Percentiles rank a stretch among this genome's conserved stretches.
These are phyloP conservation scores for Eurosta solidaginis DNA, from an alignment of 1,140 invertebrate genomes.

Conservation along the genomic window DNA sequence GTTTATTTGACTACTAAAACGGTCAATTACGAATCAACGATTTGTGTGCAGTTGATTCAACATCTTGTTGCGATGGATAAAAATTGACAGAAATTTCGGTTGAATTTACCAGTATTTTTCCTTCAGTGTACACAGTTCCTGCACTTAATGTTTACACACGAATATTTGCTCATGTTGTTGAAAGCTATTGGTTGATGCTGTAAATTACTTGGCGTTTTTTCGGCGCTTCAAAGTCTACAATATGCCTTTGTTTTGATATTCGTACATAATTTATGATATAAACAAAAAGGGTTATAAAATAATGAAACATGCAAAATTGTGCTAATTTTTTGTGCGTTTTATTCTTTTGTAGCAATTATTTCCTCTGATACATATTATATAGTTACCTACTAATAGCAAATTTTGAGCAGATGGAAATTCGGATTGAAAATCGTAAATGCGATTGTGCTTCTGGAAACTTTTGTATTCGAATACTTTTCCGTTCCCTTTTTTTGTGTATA, in stretches of 20 bases:
- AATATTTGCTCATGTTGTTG: slow-evolving; percentile 4
- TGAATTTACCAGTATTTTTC: no score
- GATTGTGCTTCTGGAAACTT: no score
- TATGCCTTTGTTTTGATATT: slow-evolving; percentile 14
- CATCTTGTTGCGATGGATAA: no score
- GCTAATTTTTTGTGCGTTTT: neutral
- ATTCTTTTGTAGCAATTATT: neutral
- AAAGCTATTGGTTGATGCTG: neutral
- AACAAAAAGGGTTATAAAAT: slow-evolving; percentile 19
- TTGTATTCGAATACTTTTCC: no score
- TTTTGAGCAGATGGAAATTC: no score
- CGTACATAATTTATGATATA: neutral
- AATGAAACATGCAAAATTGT: neutral
- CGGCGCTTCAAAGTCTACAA: neutral
- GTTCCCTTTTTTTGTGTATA: no score
- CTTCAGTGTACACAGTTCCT: neutral
- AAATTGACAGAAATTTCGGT: no score
- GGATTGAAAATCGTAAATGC: no score
- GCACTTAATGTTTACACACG: neutral
- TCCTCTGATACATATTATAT: neutral
- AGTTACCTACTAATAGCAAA: no score
- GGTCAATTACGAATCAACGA: no score
- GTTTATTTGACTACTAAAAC: no score
- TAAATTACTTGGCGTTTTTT: neutral
- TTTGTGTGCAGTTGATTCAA: no score